Percentiles rank a stretch among this genome's conserved stretches.
Conservation (phyloP, 2,888 invertebrate genomes). For the Harpagoxenus sublaevis region DNA sequence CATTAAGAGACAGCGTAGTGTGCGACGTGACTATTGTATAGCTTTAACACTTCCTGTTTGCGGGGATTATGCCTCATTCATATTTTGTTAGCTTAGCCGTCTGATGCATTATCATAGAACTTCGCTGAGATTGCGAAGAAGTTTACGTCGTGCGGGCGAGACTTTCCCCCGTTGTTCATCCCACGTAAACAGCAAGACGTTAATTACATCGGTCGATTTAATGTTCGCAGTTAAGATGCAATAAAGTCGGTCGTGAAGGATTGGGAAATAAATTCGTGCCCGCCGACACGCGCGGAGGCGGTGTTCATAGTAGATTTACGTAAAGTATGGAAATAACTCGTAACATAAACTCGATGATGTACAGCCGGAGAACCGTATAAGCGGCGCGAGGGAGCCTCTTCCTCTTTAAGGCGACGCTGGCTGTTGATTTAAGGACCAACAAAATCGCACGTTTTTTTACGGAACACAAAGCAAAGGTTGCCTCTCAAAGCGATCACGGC, state of each 20-base stretch:
- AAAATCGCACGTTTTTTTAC: conserved; percentile 42
- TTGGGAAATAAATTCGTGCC: conserved; percentile 70
- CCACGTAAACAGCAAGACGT: conserved; percentile 41
- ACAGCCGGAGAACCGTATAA: conserved; percentile 28
- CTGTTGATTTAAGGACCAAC: conserved; percentile 40
- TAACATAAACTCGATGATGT: conserved; percentile 70
- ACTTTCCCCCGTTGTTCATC: conserved; percentile 14
- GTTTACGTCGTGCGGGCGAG: conserved; percentile 16
- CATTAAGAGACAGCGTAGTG: background rate
- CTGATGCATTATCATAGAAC: conserved; percentile 30
- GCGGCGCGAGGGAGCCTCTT: conserved; percentile 23
- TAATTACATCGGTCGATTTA: conserved; percentile 61
- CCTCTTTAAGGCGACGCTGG: conserved; percentile 45
- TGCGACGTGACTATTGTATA: background rate
- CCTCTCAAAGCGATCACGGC: conserved; percentile 16
- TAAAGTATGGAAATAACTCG: conserved; percentile 73
- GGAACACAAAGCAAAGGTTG: conserved; percentile 34
- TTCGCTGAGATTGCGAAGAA: conserved; percentile 22
- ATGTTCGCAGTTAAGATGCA: conserved; percentile 59
- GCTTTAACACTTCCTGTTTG: conserved; percentile 19
- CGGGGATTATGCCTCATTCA: conserved; percentile 1
- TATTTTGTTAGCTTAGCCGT: conserved; percentile 7
- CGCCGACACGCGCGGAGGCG: conserved; percentile 62
- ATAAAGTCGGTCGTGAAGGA: conserved; percentile 57
- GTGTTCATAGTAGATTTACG: conserved; percentile 52